Evolutionary conservation across 2,888 invertebrate genomes (phyloP), one percentile per base, ranked within the genome.

Genomic region (Archips crataeganus): DNA sequence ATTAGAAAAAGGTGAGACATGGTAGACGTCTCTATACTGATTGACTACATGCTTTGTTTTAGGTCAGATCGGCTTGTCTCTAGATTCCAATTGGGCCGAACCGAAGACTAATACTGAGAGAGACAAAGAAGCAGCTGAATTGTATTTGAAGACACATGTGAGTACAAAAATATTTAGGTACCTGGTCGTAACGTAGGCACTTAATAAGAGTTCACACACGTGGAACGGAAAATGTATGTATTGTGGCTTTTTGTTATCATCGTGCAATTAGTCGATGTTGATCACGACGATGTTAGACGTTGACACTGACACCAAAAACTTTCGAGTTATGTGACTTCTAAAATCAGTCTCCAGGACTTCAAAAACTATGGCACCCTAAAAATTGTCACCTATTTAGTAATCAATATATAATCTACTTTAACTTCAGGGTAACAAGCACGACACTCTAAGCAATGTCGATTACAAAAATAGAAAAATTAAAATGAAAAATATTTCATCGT

Each of bases 31-130:
- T 70, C 63, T 74, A 76, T 71, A 74, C 75, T 69, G 45, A 64
- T 70, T 47, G 68, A 66, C 49, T 68, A 45, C 11, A 3, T 11
- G 1, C 63, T n/a, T 69, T 74, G 63, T 81, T 91, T 85, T 85
- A 95, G 96, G 95, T 70, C 93, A 95, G 86, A 95, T 96, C 69
- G 96, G 96, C 32, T 95, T 97, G 76, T 95, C 96, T 0, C 77
- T 96, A 68, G 96, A 96, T 80, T 95, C 95, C 0, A 95, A 95
- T 60, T 96, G 96, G 95, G 95, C 95, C 32, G 95, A 96, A 82
- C 95, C 96, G 0, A 94, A 94, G 82, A 90, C 92, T 0, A 86
- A 95, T 69, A 90, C 94, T 0, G 81, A 85, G 0, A 91, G 90
- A 67, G 96, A 96, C 82, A 91, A 90, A 61, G 93, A 95, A 79